These are phyloP conservation scores for Sesia bembeciformis DNA, from an alignment of 2,888 invertebrate genomes.

Conservation along the genomic window DNA sequence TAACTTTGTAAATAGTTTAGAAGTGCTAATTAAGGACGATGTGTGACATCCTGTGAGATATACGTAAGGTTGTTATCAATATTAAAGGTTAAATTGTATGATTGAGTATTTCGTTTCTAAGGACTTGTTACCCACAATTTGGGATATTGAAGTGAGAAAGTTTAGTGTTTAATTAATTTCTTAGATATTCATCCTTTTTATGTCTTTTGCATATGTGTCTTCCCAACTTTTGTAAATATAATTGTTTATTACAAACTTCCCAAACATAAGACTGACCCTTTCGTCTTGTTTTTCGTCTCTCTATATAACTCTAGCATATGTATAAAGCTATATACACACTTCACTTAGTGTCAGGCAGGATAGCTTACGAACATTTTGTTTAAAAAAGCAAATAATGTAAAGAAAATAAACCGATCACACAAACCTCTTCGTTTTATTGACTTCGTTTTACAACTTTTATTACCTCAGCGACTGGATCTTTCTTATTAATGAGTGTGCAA, in stretches of 20 bases:
- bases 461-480: neutral
- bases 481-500: neutral
- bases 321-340: constrained; percentile 45
- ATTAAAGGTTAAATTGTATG: constrained; percentile 38
- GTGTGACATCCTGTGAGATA: constrained; percentile 64
- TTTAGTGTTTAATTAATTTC: constrained; percentile 30
- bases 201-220: constrained; percentile 58
- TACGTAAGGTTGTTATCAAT: constrained; percentile 69
- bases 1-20: constrained; percentile 48
- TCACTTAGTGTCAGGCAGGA: constrained; percentile 47
- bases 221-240: constrained; percentile 71
- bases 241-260: constrained; percentile 69
- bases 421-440: constrained; percentile 22
- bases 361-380: constrained; percentile 61
- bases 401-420: constrained; percentile 60
- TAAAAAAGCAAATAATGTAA: constrained; percentile 59
- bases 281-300: constrained; percentile 67
- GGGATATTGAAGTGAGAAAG: constrained; percentile 9
- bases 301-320: constrained; percentile 17
- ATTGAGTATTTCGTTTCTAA: constrained; percentile 35
- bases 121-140: constrained; percentile 37
- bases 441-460: neutral
- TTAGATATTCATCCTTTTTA: constrained; percentile 43
- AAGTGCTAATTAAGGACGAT: constrained; percentile 53
- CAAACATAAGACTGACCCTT: constrained; percentile 75